These are phyloP conservation scores for Holothuria leucospilota DNA, from an alignment of 53 echinoderm and acorn worm genomes.

Conservation along the genomic window DNA sequence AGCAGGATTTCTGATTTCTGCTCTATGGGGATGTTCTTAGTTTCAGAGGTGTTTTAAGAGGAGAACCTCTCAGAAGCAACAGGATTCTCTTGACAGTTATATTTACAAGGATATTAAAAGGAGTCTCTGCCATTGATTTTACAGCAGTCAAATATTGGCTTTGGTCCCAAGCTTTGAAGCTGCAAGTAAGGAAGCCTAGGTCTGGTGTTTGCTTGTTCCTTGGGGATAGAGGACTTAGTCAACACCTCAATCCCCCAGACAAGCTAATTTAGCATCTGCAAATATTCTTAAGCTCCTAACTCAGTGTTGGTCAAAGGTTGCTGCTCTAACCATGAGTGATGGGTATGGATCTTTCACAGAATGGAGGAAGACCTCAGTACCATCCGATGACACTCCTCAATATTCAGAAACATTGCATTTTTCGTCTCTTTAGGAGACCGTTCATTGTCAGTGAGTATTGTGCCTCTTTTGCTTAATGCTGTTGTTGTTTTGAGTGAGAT, in stretches of 20 bases:
- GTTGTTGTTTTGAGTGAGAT: no score
- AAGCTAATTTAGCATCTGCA: constrained; percentile 40
- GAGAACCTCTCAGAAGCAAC: background rate
- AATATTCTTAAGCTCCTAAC: constrained; percentile 27
- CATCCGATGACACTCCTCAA: constrained; percentile 29
- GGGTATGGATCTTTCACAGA: background rate
- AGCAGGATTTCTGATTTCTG: no score
- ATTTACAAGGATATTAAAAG: constrained; percentile 34
- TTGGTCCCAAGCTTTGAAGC: constrained; percentile 8
- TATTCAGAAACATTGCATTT: constrained; percentile 35
- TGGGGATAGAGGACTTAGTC: constrained; percentile 10
- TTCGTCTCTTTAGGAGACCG: constrained; percentile 18
- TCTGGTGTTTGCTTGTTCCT: constrained; percentile 3
- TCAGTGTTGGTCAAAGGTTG: constrained; percentile 25
- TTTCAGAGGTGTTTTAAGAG: background rate
- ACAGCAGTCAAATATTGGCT: constrained; percentile 35
- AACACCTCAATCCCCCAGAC: constrained; percentile 19
- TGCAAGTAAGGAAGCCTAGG: constrained; percentile 19
- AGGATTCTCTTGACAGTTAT: constrained; percentile 6
- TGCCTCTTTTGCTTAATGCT: background rate
- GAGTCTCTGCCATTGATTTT: constrained; percentile 30
- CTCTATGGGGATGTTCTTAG: background rate
- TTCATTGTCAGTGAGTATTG: constrained; percentile 16
- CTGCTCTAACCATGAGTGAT: background rate
- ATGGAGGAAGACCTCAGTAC: background rate